These are phyloP conservation scores for Gambusia holbrooki DNA, from an alignment of 2,113 vertebrate species.

Conservation along the genomic window DNA sequence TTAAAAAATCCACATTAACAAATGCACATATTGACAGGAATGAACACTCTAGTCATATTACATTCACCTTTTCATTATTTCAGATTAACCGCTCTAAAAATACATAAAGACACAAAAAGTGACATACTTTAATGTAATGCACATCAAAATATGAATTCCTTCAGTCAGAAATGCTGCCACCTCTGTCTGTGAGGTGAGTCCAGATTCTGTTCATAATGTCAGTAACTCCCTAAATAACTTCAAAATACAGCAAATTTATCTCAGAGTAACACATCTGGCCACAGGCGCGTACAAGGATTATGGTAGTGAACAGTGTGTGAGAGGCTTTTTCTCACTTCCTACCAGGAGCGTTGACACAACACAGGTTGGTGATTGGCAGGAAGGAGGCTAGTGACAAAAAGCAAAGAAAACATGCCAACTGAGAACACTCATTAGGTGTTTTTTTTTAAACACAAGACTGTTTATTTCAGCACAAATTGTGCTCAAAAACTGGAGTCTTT, in stretches of 20 bases:
- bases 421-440: not conserved
- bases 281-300: slow-evolving; percentile 49
- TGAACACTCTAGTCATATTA: not conserved
- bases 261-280: slow-evolving; percentile 26
- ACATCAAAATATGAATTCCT: slow-evolving; percentile 8
- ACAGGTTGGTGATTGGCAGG: slow-evolving; percentile 35
- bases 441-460: slow-evolving; percentile 21
- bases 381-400: slow-evolving; percentile 30
- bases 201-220: slow-evolving; percentile 7
- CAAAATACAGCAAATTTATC: slow-evolving; percentile 40
- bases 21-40: not conserved
- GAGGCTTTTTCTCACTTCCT: slow-evolving; percentile 28
- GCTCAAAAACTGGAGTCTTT: not conserved
- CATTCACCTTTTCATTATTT: not conserved
- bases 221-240: slow-evolving; percentile 47
- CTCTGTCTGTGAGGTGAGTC: not conserved
- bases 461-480: slow-evolving; percentile 12
- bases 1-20: not conserved
- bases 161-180: not conserved
- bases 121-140: slow-evolving; percentile 1
- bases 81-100: not conserved
- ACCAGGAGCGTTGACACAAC: slow-evolving; percentile 21
- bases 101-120: slow-evolving; percentile 1
- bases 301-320: slow-evolving; percentile 32
- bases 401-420: not conserved